A percentile compares a stretch with the other conserved stretches of the same genome.
phyloP scores from a whole-genome alignment of 1,140 invertebrate genomes.

The Coenobita brevimanus region DNA sequence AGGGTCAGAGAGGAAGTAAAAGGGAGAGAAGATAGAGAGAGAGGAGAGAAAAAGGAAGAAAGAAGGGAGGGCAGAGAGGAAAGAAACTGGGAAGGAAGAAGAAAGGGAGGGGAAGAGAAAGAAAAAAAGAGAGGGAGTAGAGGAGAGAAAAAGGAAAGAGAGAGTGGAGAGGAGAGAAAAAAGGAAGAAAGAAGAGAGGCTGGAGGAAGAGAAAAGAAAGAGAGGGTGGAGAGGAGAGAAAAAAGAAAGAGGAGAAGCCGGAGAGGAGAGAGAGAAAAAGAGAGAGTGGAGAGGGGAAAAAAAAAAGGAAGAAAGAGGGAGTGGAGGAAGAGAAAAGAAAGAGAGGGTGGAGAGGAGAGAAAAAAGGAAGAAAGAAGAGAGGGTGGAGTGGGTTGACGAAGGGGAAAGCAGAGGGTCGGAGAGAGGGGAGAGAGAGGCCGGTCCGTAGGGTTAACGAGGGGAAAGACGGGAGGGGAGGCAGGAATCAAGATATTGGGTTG shows the following conservation, averaged over 20 bases:
- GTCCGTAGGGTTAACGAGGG: background rate
- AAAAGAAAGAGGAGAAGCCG: background rate
- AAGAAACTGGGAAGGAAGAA: background rate
- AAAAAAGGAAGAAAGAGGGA: background rate
- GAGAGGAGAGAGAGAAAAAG: background rate
- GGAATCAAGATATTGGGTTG: no score
- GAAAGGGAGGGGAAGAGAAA: background rate
- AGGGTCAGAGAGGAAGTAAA: background rate
- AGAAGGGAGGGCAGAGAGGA: background rate
- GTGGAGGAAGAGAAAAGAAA: background rate
- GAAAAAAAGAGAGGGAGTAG: background rate
- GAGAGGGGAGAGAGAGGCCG: background rate
- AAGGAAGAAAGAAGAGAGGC: background rate
- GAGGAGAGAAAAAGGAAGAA: background rate
- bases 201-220: background rate
- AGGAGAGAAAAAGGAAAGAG: background rate
- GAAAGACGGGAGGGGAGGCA: background rate
- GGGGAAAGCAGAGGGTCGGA: background rate
- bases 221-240: background rate
- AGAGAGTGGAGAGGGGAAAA: background rate
- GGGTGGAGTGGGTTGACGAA: background rate
- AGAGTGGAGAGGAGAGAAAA: background rate
- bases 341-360: background rate
- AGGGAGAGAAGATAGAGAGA: no score
- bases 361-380: background rate